Conservation (phyloP, 30 jellyfish, hydroid and myxozoan genomes). For the Aurelia sp. region DNA sequence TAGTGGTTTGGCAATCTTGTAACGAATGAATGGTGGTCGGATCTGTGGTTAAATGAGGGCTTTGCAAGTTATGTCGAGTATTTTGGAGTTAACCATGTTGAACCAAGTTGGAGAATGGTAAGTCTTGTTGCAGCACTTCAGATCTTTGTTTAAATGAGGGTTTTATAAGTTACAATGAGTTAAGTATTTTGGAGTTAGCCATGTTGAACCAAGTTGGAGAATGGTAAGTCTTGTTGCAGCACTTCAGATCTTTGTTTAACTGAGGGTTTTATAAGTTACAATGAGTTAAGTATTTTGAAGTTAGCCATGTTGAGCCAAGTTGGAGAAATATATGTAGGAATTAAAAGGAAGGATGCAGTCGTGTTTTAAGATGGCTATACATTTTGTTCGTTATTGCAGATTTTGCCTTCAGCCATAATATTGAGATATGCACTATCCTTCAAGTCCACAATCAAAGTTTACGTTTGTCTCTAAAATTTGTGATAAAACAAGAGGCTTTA, state of each 20-base stretch:
- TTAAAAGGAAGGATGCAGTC: no score
- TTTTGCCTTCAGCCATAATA: no score
- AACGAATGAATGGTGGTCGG: conserved; percentile 88
- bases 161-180: conserved; percentile 88
- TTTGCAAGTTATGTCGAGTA: conserved; percentile 94
- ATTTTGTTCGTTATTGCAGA: no score
- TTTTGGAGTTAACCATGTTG: conserved; percentile 72
- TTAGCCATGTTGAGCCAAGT: conserved; percentile 43
- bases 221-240: conserved; percentile 44
- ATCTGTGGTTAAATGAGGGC: conserved; percentile 87
- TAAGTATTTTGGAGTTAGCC: conserved; percentile 82
- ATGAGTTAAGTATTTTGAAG: conserved; percentile 90
- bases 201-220: conserved; percentile 72
- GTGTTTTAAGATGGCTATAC: no score
- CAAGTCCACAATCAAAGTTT: no score
- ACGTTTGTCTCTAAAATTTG: no score
- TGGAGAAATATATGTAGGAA: no score
- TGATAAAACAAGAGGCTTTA: no score
- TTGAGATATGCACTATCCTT: no score
- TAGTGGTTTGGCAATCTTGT: conserved; percentile 88
- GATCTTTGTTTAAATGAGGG: conserved; percentile 90
- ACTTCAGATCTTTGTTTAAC: conserved; percentile 73
- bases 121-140: neutral
- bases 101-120: conserved; percentile 87
- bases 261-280: conserved; percentile 89